Evolutionary conservation across 2,888 invertebrate species (phyloP), one percentile per base, ranked within the genome.

Genomic region (Dorcus hopei): DNA sequence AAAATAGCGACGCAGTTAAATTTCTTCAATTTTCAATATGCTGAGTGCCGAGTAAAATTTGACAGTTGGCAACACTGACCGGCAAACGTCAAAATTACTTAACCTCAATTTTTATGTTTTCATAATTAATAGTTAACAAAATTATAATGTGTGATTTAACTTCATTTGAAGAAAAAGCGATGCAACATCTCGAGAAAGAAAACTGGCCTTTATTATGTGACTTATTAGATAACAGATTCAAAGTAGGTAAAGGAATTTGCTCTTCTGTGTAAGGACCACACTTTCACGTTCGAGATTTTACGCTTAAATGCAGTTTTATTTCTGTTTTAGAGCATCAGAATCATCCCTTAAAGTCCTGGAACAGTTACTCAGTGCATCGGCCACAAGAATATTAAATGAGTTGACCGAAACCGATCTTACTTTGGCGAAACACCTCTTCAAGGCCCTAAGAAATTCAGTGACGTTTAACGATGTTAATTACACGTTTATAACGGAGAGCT

Each of bases 371-470:
- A 33, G 26, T 33, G 26, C 26, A 33, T 33, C 26, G 2, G 7
- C 26, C 26, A 5, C 26, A 6, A 5, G 26, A 7, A 33, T 33
- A 6, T 33, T 1, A 6, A 33, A 6, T 6, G 26, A 39, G 16
- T 16, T 41, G n/a, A 39, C 33, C 51, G 33, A 50, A 9, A 45
- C 9, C 48, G 40, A 39, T 14, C 38, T 57, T 9, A 52, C 41
- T 14, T 33, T 50, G 4, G 4, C 52, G n/a, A 54, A 55, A 42
- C 49, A 56, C 4, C 42, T 59, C 16, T 56, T 47, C 40, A 59
- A 53, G 43, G 41, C 52, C 7, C 62, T 70, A 33, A 57, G 69
- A 61, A 70, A 70, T 52, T 58, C 59, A 11, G 59, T 59, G 2
- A 64, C 62, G 40, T 56, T 51, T 54, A 66, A 65, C 54, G 9